Evolutionary conservation across 2,888 invertebrate species (phyloP), one percentile per base, ranked within the genome.

Genomic region (Fissipunctia ypsillon): DNA sequence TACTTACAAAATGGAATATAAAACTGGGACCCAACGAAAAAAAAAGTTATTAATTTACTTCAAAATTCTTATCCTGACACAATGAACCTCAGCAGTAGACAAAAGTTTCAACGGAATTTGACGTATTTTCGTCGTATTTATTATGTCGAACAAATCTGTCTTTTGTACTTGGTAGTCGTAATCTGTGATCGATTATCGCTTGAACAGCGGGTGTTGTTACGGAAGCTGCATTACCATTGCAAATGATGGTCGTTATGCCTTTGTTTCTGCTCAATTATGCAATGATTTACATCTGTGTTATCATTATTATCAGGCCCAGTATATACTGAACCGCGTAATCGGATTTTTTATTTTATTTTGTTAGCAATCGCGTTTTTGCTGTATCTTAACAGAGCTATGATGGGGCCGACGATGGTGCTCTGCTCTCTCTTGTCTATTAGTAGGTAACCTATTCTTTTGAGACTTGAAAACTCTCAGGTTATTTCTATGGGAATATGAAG

Each of bases 221-320:
- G 78, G 74, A 77, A 43, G 57, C 48, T 35, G 35, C 14, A 74
- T 77, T 78, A 68, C 9, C 22, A 70, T 78, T 78, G 52, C 54
- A 61, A 76, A 76, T 70, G 35, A 35, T 5, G n/a, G 31, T 61
- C 76, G 69, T 77, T 57, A 77, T 3, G 57, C 54, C 72, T 52
- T 76, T 79, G 76, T 79, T 59, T 64, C 59, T 71, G 59, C 64
- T 52, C 31, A 59, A 59, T 76, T 59, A 48, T 52, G 50, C 57
- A 71, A 57, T 60, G 48, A 76, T 76, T 69, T 63, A 59, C 72
- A 71, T 78, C 57, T 71, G 35, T 57, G 43, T 25, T 54, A 54
- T 57, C 38, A 78, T 61, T 61, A 52, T n/a, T n/a, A n/a, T 31
- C 9, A 3, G 0, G 3, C 0, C 69, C 38, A 54, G n/a, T 61